A percentile compares a stretch with the other conserved stretches of the same genome.
Conservation (phyloP, 2,888 invertebrate species). For the Druceiella hillmani region DNA sequence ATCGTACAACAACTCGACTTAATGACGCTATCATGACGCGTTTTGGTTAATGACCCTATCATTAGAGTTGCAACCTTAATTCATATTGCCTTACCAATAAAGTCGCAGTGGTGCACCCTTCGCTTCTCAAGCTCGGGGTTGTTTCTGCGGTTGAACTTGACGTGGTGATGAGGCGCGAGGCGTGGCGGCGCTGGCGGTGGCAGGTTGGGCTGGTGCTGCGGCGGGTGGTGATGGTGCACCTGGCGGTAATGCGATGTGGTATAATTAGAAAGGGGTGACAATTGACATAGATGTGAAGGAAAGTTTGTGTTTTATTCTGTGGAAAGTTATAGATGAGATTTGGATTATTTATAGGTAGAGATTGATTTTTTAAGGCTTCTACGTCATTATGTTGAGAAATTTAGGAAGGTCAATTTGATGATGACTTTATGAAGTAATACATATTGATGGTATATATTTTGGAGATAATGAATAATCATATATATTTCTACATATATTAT, state of each 20-base stretch:
- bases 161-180: conserved; percentile 35
- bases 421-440: no score
- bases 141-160: conserved; percentile 88
- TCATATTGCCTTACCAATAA: conserved; percentile 62
- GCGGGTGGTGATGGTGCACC: conserved; percentile 29
- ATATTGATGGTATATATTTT: no score
- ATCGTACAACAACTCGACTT: no score
- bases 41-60: not conserved
- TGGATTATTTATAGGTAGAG: conserved; percentile 8
- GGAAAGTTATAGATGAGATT: conserved; percentile 6
- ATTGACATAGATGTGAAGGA: not conserved
- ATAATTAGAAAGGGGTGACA: conserved; percentile 20
- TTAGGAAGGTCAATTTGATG: no score
- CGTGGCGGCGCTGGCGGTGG: conserved; percentile 32
- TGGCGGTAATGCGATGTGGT: conserved; percentile 15
- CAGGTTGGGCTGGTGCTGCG: conserved; percentile 26
- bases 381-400: no score
- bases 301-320: no score
- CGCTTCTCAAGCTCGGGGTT: conserved; percentile 96
- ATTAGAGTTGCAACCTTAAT: not conserved
- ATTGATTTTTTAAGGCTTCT: no score
- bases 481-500: no score
- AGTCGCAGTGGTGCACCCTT: conserved; percentile 94
- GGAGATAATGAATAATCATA: no score
- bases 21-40: no score